Evolutionary conservation across 2,113 vertebrate genomes (phyloP).

Genomic region (Atlantisia rogersi): DNA sequence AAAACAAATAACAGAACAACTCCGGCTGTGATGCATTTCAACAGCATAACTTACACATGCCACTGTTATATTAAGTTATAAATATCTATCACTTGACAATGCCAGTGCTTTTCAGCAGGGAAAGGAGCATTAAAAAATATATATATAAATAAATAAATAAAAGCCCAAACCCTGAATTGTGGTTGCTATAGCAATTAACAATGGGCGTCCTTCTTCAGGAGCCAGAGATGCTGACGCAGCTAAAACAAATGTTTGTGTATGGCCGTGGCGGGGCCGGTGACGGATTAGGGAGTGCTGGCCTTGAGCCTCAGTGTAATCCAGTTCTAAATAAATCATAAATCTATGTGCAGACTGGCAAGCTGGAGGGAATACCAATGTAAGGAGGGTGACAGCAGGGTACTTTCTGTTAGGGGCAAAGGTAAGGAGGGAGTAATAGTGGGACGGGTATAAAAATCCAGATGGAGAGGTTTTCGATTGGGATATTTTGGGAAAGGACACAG

Average conservation of each 20-base stretch:
- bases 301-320: slow-evolving; percentile 75
- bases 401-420: not conserved
- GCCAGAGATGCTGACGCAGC: slow-evolving; percentile 79
- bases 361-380: slow-evolving; percentile 66
- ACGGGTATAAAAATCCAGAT: not conserved
- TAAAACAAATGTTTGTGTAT: slow-evolving; percentile 80
- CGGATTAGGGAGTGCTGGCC: slow-evolving; percentile 76
- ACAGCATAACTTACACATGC: slow-evolving; percentile 33
- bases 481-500: not conserved
- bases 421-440: not conserved
- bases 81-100: slow-evolving; percentile 76
- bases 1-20: slow-evolving; percentile 72
- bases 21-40: slow-evolving; percentile 67
- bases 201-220: slow-evolving; percentile 49
- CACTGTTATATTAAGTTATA: slow-evolving; percentile 76
- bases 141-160: not conserved
- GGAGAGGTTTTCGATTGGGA: not conserved
- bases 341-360: slow-evolving; percentile 57
- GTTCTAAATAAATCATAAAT: slow-evolving; percentile 83
- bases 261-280: slow-evolving; percentile 69
- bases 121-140: not conserved
- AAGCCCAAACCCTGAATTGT: slow-evolving; percentile 17
- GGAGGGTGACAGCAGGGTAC: not conserved
- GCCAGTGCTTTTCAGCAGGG: slow-evolving; percentile 33
- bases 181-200: slow-evolving; percentile 78